Evolutionary conservation across 2,888 invertebrate species (phyloP).

Genomic region (Drosophila cognata): DNA sequence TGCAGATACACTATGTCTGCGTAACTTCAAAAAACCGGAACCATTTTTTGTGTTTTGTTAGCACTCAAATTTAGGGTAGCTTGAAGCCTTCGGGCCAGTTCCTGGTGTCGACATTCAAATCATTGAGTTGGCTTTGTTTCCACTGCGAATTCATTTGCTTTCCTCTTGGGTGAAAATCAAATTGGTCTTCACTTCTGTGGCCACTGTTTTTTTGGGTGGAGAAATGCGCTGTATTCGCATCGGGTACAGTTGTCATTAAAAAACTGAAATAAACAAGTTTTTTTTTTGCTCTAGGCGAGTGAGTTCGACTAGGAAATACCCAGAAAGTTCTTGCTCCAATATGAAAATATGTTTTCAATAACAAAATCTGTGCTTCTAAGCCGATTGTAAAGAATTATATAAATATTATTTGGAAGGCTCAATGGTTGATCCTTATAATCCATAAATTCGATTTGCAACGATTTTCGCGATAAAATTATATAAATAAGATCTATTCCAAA

Average conservation of each 20-base stretch:
- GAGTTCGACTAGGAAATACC: neutral
- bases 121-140: constrained; percentile 43
- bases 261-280: neutral
- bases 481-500: too few relatives aligned
- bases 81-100: constrained; percentile 23
- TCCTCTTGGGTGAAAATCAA: constrained; percentile 39
- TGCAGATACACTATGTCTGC: neutral
- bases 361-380: neutral
- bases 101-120: constrained; percentile 26
- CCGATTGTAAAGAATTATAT: neutral
- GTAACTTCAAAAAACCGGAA: neutral
- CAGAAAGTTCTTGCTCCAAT: neutral
- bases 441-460: neutral
- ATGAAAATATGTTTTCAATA: neutral
- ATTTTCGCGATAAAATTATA: rapidly evolving
- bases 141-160: constrained; percentile 44
- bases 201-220: constrained; percentile 9
- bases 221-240: constrained; percentile 27
- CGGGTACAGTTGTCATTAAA: constrained; percentile 35
- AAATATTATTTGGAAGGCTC: too few relatives aligned
- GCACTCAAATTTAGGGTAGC: constrained; percentile 5
- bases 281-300: neutral
- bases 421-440: too few relatives aligned
- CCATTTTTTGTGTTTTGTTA: neutral
- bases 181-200: constrained; percentile 37